These are phyloP conservation scores for Misgurnus mizolepis DNA, from an alignment of 2,113 vertebrate species.

Conservation along the genomic window DNA sequence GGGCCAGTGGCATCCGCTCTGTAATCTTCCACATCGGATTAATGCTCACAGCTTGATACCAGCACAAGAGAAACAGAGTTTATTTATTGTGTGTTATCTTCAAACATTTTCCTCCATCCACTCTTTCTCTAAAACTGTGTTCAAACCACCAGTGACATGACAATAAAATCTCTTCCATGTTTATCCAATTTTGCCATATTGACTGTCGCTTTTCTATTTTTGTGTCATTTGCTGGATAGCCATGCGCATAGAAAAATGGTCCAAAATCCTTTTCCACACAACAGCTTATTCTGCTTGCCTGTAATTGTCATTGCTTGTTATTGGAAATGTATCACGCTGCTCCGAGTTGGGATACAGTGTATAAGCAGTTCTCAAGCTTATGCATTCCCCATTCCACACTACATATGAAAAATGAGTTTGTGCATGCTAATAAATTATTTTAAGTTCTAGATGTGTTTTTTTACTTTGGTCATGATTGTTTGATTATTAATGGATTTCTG, in stretches of 20 bases:
- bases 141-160: neutral
- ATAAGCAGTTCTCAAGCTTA: no score
- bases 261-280: neutral
- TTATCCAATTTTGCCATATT: neutral
- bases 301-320: no score
- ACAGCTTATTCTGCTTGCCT: neutral
- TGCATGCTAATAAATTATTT: no score
- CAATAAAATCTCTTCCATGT: neutral
- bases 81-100: slow-evolving; percentile 17
- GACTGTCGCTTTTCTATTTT: neutral
- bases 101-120: neutral
- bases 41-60: slow-evolving; percentile 42
- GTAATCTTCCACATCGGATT: slow-evolving; percentile 56
- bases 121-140: neutral
- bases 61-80: slow-evolving; percentile 2
- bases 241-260: neutral
- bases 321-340: no score
- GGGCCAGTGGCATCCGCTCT: neutral
- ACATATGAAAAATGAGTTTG: no score
- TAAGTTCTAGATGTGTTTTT: no score
- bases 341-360: no score
- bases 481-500: no score
- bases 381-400: no score
- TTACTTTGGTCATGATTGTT: no score
- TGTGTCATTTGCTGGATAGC: no score